These are phyloP conservation scores for Eulithis prunata DNA, from an alignment of 2,888 invertebrate genomes.

Conservation along the genomic window DNA sequence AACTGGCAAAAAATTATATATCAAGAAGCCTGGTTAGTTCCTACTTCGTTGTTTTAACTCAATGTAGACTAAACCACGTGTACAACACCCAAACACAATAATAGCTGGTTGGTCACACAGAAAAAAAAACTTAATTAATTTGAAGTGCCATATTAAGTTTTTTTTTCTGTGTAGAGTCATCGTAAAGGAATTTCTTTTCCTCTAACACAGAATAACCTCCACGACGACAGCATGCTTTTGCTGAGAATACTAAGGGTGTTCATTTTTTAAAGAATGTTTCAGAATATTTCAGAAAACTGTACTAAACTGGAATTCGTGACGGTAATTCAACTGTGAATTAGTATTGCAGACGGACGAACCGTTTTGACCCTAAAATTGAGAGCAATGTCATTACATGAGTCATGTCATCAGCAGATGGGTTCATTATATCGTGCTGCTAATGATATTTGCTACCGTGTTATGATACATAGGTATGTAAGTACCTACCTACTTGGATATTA, in stretches of 20 bases:
- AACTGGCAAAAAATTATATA: background rate
- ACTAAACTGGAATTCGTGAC: slow-evolving; percentile 30
- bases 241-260: background rate
- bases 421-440: slow-evolving; percentile 31
- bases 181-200: too few relatives aligned
- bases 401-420: slow-evolving; percentile 38
- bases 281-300: slow-evolving; percentile 15
- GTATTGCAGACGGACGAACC: slow-evolving; percentile 38
- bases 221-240: too few relatives aligned
- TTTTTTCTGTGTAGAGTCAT: too few relatives aligned
- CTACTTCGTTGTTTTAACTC: too few relatives aligned
- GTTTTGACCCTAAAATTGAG: slow-evolving; percentile 46
- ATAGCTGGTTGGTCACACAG: too few relatives aligned
- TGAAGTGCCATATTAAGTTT: too few relatives aligned
- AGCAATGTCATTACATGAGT: slow-evolving; percentile 44
- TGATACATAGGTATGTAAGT: slow-evolving; percentile 2
- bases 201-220: too few relatives aligned
- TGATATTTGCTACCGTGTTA: slow-evolving; percentile 22
- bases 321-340: slow-evolving; percentile 39
- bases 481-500: slow-evolving; percentile 16
- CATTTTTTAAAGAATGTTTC: background rate
- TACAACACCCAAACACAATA: too few relatives aligned
- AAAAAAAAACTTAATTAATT: too few relatives aligned
- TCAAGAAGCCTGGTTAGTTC: too few relatives aligned
- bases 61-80: too few relatives aligned